These are phyloP conservation scores for Petrocephalus schoutedeni DNA, from an alignment of 2,797 vertebrate species.

Conservation along the genomic window DNA sequence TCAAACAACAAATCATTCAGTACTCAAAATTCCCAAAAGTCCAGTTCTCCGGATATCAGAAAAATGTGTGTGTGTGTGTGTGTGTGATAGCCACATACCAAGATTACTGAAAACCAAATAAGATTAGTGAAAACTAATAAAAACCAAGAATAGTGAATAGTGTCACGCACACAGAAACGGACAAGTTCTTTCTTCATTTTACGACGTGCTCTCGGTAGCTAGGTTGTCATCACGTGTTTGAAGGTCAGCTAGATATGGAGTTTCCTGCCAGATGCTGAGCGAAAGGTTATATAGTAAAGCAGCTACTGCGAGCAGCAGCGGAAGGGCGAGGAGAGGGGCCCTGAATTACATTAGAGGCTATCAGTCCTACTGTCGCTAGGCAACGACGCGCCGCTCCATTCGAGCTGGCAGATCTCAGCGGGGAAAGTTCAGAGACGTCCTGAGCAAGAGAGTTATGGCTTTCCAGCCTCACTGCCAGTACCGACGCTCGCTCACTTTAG, in stretches of 20 bases:
- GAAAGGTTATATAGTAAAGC: constrained; percentile 27
- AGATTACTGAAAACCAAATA: background rate
- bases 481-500: background rate
- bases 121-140: background rate
- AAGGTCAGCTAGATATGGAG: background rate
- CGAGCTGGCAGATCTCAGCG: constrained; percentile 7
- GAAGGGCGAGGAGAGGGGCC: background rate
- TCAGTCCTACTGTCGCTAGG: constrained; percentile 43
- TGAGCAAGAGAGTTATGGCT: background rate
- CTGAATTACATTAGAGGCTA: constrained; percentile 42
- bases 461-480: background rate
- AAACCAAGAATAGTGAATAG: background rate
- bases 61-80: no score
- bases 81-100: background rate
- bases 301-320: background rate
- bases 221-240: background rate
- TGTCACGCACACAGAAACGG: background rate
- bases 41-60: background rate
- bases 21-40: background rate
- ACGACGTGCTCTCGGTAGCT: background rate
- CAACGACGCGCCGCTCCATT: constrained; percentile 40
- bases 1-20: background rate
- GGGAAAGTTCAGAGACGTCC: constrained; percentile 17
- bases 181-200: background rate
- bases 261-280: background rate